Percentiles rank a stretch among this genome's conserved stretches.
Conservation (phyloP, 2,113 vertebrate genomes). For the Zingel zingel region DNA sequence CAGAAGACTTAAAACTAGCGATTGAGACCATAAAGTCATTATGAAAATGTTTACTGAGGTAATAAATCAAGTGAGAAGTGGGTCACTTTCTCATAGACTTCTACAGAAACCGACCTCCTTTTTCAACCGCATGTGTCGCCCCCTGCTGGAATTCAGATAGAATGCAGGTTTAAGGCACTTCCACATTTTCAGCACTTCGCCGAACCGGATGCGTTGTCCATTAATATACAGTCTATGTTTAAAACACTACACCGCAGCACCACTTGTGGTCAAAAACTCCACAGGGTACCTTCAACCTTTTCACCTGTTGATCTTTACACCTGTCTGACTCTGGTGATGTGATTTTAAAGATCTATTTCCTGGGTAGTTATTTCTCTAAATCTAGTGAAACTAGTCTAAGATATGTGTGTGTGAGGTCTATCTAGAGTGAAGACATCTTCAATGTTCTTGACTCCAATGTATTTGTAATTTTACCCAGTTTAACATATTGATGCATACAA, state of each 20-base stretch:
- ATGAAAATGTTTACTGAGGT: too few species aligned
- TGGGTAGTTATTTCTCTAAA: neutral
- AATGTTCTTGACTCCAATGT: neutral
- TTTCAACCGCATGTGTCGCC: too few species aligned
- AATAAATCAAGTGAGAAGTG: too few species aligned
- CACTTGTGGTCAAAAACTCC: neutral
- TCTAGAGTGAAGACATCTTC: neutral
- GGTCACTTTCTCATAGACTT: too few species aligned
- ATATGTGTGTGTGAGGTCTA: neutral
- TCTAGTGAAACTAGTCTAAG: neutral
- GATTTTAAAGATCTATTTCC: neutral
- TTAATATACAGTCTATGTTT: too few species aligned
- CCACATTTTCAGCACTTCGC: too few species aligned
- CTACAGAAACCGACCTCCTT: too few species aligned
- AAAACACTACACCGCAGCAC: neutral
- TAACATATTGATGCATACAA: neutral
- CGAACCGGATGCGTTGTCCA: too few species aligned
- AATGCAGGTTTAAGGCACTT: too few species aligned
- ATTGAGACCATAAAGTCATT: too few species aligned
- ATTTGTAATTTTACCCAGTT: neutral
- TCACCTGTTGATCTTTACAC: neutral
- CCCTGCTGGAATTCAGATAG: too few species aligned
- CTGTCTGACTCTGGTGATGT: conserved; percentile 47
- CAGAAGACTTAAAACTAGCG: too few species aligned
- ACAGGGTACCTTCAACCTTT: neutral